A percentile compares a stretch with the other conserved stretches of the same genome.
Evolutionary conservation across 2,888 invertebrate genomes (phyloP).

Genomic region (Philereme transversata): DNA sequence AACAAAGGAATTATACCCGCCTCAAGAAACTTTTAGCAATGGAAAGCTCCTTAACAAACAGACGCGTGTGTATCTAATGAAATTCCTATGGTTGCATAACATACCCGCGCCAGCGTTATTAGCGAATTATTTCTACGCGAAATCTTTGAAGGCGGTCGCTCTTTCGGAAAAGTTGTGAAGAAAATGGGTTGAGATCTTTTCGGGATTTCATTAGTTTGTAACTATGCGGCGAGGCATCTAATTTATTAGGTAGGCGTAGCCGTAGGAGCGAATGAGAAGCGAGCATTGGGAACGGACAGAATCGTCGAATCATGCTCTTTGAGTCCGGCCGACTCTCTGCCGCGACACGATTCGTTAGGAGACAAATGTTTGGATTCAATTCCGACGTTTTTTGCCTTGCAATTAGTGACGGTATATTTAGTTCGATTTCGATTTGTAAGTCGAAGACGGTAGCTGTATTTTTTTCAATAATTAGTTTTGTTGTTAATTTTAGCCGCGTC

Average conservation of each 20-base stretch:
- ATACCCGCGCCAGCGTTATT: constrained; percentile 81
- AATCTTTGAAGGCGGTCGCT: constrained; percentile 83
- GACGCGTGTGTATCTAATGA: constrained; percentile 84
- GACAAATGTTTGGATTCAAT: constrained; percentile 84
- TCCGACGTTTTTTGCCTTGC: constrained; percentile 69
- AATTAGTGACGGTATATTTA: constrained; percentile 79
- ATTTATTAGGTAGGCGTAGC: constrained; percentile 83
- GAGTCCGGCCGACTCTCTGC: constrained; percentile 61
- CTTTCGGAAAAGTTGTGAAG: constrained; percentile 83
- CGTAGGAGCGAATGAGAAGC: constrained; percentile 81
- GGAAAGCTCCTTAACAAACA: constrained; percentile 85
- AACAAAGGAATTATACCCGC: constrained; percentile 85
- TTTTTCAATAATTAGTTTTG: constrained; percentile 69
- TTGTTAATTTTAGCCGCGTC: constrained; percentile 62
- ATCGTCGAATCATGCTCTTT: constrained; percentile 82
- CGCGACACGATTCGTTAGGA: constrained; percentile 82
- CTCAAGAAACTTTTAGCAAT: constrained; percentile 85
- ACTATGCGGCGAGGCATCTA: constrained; percentile 81
- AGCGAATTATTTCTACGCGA: constrained; percentile 81
- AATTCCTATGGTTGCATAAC: constrained; percentile 85
- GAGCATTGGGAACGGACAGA: constrained; percentile 76
- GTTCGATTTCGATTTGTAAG: constrained; percentile 64
- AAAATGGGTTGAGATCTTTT: constrained; percentile 84
- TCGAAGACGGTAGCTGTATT: constrained; percentile 61
- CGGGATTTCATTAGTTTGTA: constrained; percentile 82